Conservation (phyloP, 2,113 vertebrate genomes). For the Sciurus niger region DNA sequence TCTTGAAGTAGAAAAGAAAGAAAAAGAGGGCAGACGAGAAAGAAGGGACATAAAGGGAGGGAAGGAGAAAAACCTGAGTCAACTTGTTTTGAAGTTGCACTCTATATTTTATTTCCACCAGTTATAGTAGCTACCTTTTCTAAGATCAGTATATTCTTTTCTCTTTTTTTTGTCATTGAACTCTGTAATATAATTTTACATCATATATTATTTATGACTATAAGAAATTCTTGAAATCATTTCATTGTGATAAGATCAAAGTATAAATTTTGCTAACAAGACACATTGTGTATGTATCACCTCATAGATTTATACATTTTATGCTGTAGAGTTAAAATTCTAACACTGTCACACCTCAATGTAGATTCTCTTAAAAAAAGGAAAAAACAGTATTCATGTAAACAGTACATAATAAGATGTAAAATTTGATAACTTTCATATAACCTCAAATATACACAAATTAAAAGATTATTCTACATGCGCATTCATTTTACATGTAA, state of each 20-base stretch:
- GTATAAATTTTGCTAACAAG: slow-evolving; percentile 64
- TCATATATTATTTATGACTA: slow-evolving; percentile 61
- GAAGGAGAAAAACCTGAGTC: neutral
- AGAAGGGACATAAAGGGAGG: neutral
- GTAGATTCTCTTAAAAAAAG: slow-evolving; percentile 78
- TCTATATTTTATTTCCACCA: slow-evolving; percentile 78
- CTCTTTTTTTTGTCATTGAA: slow-evolving; percentile 51
- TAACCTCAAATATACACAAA: slow-evolving; percentile 71
- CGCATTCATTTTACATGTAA: slow-evolving; percentile 73
- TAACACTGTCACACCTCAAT: slow-evolving; percentile 64
- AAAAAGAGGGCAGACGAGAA: neutral
- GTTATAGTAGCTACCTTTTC: slow-evolving; percentile 58
- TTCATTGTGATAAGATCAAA: slow-evolving; percentile 64
- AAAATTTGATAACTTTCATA: slow-evolving; percentile 72
- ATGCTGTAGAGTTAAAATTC: slow-evolving; percentile 69
- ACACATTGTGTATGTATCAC: slow-evolving; percentile 64
- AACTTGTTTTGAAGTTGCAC: neutral
- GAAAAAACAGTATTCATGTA: slow-evolving; percentile 69
- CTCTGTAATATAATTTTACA: slow-evolving; percentile 66
- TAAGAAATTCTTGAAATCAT: slow-evolving; percentile 60
- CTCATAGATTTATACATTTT: slow-evolving; percentile 43
- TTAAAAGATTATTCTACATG: slow-evolving; percentile 66
- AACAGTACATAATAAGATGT: slow-evolving; percentile 68
- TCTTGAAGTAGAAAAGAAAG: neutral
- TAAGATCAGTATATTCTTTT: slow-evolving; percentile 60